A percentile compares a stretch with the other conserved stretches of the same genome.
These are phyloP conservation scores for Drosophila hamatofila DNA, from an alignment of 2,888 invertebrate species.

Conservation along the genomic window DNA sequence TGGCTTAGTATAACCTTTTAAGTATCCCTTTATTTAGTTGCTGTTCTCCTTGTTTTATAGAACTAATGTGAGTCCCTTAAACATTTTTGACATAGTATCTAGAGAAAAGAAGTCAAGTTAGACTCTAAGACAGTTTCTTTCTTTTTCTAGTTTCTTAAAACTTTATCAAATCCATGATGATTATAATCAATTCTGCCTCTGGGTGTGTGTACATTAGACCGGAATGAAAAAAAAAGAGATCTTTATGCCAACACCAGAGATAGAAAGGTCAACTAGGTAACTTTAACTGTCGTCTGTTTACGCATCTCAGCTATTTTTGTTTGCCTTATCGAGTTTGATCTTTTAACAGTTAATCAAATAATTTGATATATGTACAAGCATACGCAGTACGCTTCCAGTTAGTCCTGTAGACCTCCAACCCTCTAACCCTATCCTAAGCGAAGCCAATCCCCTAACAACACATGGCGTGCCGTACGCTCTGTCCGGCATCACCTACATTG, in stretches of 20 bases:
- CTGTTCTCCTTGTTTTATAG: too few relatives aligned
- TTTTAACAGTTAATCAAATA: slow-evolving; percentile 48
- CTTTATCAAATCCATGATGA: background rate
- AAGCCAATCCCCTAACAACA: background rate
- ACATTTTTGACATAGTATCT: too few relatives aligned
- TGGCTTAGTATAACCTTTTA: too few relatives aligned
- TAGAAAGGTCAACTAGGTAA: background rate
- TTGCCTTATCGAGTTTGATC: slow-evolving; percentile 25
- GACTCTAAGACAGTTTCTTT: too few relatives aligned
- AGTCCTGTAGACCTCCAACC: background rate
- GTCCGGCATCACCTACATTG: slow-evolving; percentile 21
- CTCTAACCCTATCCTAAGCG: background rate
- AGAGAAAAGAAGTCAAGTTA: too few relatives aligned
- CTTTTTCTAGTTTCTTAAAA: background rate
- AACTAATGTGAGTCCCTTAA: too few relatives aligned
- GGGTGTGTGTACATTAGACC: background rate
- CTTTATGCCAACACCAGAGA: background rate
- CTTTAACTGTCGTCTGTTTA: background rate
- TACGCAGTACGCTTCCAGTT: slow-evolving; percentile 18
- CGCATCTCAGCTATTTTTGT: background rate
- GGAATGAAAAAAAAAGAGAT: background rate
- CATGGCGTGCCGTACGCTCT: slow-evolving; percentile 2
- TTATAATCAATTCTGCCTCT: background rate
- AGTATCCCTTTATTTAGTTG: too few relatives aligned
- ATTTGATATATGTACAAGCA: slow-evolving; percentile 38